Conservation (phyloP, 2,888 invertebrate genomes). For the Cheilosia impressa region DNA sequence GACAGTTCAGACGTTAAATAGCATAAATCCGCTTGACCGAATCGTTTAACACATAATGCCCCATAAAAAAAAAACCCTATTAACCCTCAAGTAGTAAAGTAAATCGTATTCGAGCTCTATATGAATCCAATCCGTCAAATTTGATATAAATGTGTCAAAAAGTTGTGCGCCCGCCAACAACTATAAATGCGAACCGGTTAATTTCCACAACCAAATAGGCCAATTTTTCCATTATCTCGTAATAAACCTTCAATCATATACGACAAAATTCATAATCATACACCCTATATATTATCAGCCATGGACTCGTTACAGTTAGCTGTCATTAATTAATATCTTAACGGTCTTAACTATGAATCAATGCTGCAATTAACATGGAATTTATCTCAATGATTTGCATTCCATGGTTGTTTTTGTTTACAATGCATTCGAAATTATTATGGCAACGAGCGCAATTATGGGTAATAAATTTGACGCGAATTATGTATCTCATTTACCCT, state of each 20-base stretch:
- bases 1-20: slow-evolving; percentile 33
- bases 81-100: slow-evolving; percentile 36
- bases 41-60: slow-evolving; percentile 11
- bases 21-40: slow-evolving; percentile 19
- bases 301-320: slow-evolving; percentile 68
- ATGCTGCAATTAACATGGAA: slow-evolving; percentile 68
- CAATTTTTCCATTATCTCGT: slow-evolving; percentile 36
- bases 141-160: slow-evolving; percentile 55
- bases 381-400: slow-evolving; percentile 69
- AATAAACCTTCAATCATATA: slow-evolving; percentile 63
- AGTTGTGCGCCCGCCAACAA: slow-evolving; percentile 49
- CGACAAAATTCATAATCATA: slow-evolving; percentile 63
- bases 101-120: slow-evolving; percentile 33
- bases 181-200: slow-evolving; percentile 34
- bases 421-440: slow-evolving; percentile 33
- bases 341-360: slow-evolving; percentile 71
- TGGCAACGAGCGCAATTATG: slow-evolving; percentile 41
- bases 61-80: background rate
- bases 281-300: slow-evolving; percentile 68
- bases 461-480: slow-evolving; percentile 52
- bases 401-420: slow-evolving; percentile 31
- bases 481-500: slow-evolving; percentile 10
- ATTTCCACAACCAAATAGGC: slow-evolving; percentile 18
- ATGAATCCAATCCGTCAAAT: slow-evolving; percentile 25
- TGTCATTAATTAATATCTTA: slow-evolving; percentile 71